Conservation (phyloP, 2,113 vertebrate genomes). For the Plotosus lineatus region DNA sequence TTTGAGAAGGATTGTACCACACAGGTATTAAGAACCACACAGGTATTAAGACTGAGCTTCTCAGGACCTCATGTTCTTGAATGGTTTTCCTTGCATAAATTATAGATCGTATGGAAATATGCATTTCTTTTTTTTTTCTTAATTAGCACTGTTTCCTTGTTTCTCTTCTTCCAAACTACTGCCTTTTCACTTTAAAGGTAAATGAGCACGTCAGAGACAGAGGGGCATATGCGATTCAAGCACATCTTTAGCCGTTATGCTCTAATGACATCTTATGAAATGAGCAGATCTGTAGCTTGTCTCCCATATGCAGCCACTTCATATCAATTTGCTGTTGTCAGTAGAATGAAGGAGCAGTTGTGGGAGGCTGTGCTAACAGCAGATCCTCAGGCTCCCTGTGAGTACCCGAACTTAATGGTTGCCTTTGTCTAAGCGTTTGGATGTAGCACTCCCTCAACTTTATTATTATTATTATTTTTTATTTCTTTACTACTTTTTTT, state of each 20-base stretch:
- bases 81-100: neutral
- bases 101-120: neutral
- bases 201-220: slow-evolving; percentile 61
- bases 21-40: slow-evolving; percentile 15
- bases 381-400: slow-evolving; percentile 78
- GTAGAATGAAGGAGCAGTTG: slow-evolving; percentile 73
- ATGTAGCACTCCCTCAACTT: neutral
- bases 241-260: slow-evolving; percentile 79
- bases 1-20: neutral
- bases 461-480: neutral
- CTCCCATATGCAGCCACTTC: slow-evolving; percentile 85
- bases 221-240: slow-evolving; percentile 79
- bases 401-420: slow-evolving; percentile 81
- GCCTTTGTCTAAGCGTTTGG: slow-evolving; percentile 82
- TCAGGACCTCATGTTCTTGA: neutral
- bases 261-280: slow-evolving; percentile 84
- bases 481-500: neutral
- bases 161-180: slow-evolving; percentile 13
- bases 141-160: neutral
- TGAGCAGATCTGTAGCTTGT: slow-evolving; percentile 81
- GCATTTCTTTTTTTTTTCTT: neutral
- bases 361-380: slow-evolving; percentile 73
- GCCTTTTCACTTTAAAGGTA: slow-evolving; percentile 37
- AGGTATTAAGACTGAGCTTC: slow-evolving; percentile 16
- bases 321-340: slow-evolving; percentile 89